Conservation (phyloP, 2,113 vertebrate genomes). For the Tachuris rubrigastra region DNA sequence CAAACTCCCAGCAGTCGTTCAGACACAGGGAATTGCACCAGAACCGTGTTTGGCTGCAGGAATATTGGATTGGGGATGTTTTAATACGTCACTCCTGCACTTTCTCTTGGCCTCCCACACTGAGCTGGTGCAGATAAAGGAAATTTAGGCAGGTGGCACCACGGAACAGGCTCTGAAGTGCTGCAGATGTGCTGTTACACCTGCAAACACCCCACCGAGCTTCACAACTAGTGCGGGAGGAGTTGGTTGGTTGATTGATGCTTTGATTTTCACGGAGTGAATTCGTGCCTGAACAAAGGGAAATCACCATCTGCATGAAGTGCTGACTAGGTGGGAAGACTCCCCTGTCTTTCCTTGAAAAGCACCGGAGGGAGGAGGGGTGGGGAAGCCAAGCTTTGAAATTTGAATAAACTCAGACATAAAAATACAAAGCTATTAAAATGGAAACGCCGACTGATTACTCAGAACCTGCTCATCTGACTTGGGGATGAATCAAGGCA, state of each 20-base stretch:
- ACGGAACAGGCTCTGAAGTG: neutral
- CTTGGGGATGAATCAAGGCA: neutral
- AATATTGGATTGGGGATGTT: neutral
- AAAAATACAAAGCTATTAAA: conserved; percentile 19
- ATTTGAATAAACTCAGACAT: neutral
- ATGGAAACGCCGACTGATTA: neutral
- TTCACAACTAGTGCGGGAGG: neutral
- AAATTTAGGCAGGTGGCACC: neutral
- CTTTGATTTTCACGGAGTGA: neutral
- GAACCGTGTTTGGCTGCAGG: neutral
- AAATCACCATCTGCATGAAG: neutral
- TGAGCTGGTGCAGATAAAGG: neutral
- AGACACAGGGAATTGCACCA: neutral
- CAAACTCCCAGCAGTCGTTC: neutral
- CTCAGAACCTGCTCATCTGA: neutral
- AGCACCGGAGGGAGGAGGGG: neutral
- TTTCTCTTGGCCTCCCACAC: neutral
- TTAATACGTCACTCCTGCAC: neutral
- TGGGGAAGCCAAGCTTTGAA: neutral
- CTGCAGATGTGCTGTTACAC: neutral
- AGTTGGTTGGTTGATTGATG: neutral
- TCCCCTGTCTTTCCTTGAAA: neutral
- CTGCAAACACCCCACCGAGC: neutral
- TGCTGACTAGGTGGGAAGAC: neutral
- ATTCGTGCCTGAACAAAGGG: neutral